A percentile compares a stretch with the other conserved stretches of the same genome.
These are phyloP conservation scores for Yponomeuta sedellus DNA, from an alignment of 2,888 invertebrate genomes.

Conservation along the genomic window DNA sequence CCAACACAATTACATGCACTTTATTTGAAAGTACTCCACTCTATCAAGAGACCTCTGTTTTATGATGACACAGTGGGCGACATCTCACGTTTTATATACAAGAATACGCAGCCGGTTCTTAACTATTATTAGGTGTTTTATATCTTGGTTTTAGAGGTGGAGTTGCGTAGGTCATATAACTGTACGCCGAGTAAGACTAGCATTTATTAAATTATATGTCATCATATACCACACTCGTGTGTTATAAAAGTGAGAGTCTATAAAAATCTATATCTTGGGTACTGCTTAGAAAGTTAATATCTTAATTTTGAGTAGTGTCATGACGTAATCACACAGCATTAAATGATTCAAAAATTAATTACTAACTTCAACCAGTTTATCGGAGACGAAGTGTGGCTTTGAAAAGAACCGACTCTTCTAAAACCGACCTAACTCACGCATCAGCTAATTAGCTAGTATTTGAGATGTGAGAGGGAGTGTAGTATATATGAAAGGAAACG, in stretches of 20 bases:
- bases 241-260: no score
- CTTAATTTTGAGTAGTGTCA: no score
- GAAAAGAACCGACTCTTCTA: not conserved
- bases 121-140: not conserved
- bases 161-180: no score
- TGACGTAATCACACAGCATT: no score
- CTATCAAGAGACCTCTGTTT: not conserved
- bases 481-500: not conserved
- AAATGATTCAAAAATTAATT: no score
- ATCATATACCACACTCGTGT: no score
- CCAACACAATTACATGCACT: conserved; percentile 62
- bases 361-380: not conserved
- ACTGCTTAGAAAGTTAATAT: no score
- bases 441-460: not conserved
- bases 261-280: no score
- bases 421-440: not conserved
- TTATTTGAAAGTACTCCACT: conserved; percentile 50
- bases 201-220: no score
- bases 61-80: not conserved
- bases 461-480: not conserved
- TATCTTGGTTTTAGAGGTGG: not conserved
- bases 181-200: no score
- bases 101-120: not conserved
- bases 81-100: not conserved
- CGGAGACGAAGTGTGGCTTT: not conserved